phyloP scores from a whole-genome alignment of 2,888 invertebrate genomes.

The Sphaerophoria taeniata region DNA sequence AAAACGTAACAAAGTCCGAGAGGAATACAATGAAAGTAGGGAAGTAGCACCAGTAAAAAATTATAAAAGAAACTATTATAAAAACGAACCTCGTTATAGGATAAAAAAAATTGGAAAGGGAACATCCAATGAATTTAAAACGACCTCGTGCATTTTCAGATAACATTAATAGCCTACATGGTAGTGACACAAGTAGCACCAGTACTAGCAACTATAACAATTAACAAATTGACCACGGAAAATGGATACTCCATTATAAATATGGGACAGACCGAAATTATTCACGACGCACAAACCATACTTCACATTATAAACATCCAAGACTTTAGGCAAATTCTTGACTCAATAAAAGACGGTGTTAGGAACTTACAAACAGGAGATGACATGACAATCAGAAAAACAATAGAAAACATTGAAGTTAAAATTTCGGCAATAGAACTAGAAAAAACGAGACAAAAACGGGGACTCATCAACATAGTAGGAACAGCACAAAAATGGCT shows the following conservation, averaged over 20 bases:
- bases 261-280: constrained; percentile 24
- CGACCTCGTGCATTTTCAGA: neutral
- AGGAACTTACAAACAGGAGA: neutral
- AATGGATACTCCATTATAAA: constrained; percentile 21
- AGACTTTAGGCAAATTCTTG: constrained; percentile 1
- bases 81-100: neutral
- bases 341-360: neutral
- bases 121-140: neutral
- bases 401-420: neutral
- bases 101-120: too few species aligned
- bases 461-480: constrained; percentile 1
- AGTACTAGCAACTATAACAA: neutral
- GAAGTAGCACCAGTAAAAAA: neutral
- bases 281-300: constrained; percentile 6
- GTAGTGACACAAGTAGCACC: neutral
- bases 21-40: too few species aligned
- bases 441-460: neutral
- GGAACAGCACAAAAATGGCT: neutral
- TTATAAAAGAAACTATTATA: neutral
- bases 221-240: constrained; percentile 11
- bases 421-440: neutral
- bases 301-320: constrained; percentile 21
- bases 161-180: neutral
- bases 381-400: neutral
- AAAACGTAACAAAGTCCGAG: too few species aligned